Percentiles rank a stretch among this genome's conserved stretches.
Conservation (phyloP, 2,113 vertebrate species). For the Proteles cristata region DNA sequence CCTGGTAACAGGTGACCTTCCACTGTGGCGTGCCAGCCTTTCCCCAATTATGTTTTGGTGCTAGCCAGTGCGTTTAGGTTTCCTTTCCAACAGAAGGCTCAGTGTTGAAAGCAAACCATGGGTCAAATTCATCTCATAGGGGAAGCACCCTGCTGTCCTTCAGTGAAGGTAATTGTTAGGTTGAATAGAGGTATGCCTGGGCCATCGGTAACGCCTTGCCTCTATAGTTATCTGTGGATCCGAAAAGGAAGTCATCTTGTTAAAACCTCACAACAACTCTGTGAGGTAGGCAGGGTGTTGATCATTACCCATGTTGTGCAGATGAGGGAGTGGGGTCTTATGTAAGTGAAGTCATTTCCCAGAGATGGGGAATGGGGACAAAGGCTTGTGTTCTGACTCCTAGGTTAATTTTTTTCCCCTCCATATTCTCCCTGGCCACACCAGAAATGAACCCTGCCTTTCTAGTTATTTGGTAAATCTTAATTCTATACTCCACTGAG, state of each 20-base stretch:
- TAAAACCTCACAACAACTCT: background rate
- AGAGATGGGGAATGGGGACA: background rate
- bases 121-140: background rate
- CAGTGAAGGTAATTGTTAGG: background rate
- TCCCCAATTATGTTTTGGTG: background rate
- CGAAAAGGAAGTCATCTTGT: background rate
- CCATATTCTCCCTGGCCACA: background rate
- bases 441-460: background rate
- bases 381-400: background rate
- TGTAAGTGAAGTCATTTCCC: background rate
- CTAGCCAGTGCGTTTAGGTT: constrained; percentile 3
- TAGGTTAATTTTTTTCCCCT: background rate
- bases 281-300: background rate
- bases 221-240: background rate
- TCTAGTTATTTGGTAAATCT: background rate
- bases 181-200: background rate
- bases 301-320: fast-evolving
- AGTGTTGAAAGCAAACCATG: background rate
- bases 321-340: background rate
- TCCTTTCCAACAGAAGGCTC: constrained; percentile 19
- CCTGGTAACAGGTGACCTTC: constrained; percentile 59
- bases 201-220: no score
- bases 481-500: background rate
- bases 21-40: background rate
- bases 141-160: background rate